Percentiles rank a stretch among this genome's conserved stretches.
phyloP scores from a whole-genome alignment of 2,113 vertebrate species.

The Hemibates koningsi region DNA sequence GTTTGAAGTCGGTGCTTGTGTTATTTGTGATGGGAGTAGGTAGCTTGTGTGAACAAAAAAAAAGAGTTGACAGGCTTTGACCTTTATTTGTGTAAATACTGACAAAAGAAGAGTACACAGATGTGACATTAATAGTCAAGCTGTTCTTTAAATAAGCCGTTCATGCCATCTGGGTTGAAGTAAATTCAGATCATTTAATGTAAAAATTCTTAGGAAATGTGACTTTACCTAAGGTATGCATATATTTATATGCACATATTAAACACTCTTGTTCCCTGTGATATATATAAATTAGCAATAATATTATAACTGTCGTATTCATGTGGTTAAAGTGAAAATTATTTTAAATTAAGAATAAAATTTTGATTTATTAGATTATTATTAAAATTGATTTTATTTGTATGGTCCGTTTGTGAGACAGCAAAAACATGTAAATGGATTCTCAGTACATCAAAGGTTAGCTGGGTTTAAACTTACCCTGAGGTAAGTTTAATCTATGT shows the following conservation, averaged over 20 bases:
- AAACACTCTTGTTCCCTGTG: background rate
- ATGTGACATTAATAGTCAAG: background rate
- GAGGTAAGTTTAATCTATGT: background rate
- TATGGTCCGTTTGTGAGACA: background rate
- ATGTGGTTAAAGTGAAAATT: background rate
- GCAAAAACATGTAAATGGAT: background rate
- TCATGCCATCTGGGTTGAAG: background rate
- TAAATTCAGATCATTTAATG: background rate
- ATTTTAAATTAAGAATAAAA: background rate
- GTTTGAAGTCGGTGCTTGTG: background rate
- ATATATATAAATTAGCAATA: background rate
- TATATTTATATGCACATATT: background rate
- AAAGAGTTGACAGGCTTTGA: background rate
- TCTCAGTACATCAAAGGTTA: background rate
- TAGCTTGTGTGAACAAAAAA: background rate
- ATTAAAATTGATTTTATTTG: background rate
- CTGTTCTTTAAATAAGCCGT: background rate
- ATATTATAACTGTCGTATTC: background rate
- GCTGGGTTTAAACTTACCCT: background rate
- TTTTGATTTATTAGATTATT: background rate
- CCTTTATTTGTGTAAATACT: background rate
- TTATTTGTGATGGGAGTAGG: background rate
- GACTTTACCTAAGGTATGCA: background rate
- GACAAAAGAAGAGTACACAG: background rate
- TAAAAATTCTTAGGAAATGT: background rate